Percentiles rank a stretch among this genome's conserved stretches.
These are phyloP conservation scores for Carapus acus DNA, from an alignment of 2,797 vertebrate genomes.

Conservation along the genomic window DNA sequence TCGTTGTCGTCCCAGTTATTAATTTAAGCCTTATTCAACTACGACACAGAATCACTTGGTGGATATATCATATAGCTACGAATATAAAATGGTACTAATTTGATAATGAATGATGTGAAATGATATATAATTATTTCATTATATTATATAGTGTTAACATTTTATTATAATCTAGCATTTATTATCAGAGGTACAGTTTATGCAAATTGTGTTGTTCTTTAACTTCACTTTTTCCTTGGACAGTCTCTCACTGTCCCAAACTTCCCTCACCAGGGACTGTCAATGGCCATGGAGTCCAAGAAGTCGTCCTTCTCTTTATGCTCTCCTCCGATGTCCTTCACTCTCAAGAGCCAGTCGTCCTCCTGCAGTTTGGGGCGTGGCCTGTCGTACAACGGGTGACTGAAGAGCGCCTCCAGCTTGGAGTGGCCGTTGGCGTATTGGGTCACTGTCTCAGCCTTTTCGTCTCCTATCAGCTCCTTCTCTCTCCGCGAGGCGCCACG, in stretches of 20 bases:
- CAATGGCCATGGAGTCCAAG: neutral
- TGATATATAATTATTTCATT: no score
- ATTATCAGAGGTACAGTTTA: no score
- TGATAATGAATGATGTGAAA: no score
- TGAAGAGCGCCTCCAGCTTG: slow-evolving; percentile 72
- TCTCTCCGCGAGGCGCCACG: slow-evolving; percentile 5
- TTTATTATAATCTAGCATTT: no score
- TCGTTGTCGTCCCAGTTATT: no score
- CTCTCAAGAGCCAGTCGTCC: slow-evolving; percentile 75
- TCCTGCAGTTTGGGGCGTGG: slow-evolving; percentile 57
- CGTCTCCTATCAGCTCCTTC: slow-evolving; percentile 17
- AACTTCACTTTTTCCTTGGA: no score
- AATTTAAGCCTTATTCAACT: no score
- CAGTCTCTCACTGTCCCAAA: neutral
- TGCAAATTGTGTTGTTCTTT: no score
- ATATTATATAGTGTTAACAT: no score
- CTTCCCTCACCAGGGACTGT: slow-evolving; percentile 55
- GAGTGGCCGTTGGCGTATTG: slow-evolving; percentile 32
- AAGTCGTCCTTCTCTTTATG: slow-evolving; percentile 25
- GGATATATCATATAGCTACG: no score
- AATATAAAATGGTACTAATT: no score
- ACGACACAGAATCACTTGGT: no score
- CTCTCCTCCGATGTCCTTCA: slow-evolving; percentile 53
- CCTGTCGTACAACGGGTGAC: slow-evolving; percentile 77
- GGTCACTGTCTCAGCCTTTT: slow-evolving; percentile 7